Evolutionary conservation across 2,797 vertebrate species (phyloP), one percentile per base, ranked within the genome.

Genomic region (Monodelphis domestica): DNA sequence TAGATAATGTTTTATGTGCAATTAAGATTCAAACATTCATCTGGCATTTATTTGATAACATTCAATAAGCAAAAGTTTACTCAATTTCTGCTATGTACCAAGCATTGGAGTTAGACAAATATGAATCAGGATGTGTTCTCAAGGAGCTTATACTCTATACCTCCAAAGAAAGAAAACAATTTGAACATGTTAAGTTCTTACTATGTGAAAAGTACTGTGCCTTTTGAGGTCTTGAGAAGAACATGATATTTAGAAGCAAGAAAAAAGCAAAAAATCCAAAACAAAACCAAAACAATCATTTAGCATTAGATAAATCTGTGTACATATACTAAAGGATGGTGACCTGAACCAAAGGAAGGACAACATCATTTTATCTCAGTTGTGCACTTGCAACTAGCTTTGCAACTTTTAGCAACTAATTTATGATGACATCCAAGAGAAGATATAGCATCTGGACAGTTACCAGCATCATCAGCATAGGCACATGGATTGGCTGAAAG

Each of bases 401-500:
- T 95, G 89, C 96, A 97, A 9, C 92, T 57, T 0, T 11, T 0
- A 38, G 17, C 4, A 51, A 91, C 51, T 5, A 89, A 9, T 12
- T 3, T 12, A 33, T 84, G 52, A 0, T 1, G 28, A 15, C 96
- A 96, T 89, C 70, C 90, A 2, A 33, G 9, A 57, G 0, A 0
- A 28, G 0, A 1, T 26, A 51, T 45, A n/a, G 38, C 45, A 30
- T 0, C 4, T 0, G 55, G 2, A 90, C 93, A 96, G 45, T 96
- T 51, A 5, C 0, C 56, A 38, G 12, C 33, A 84, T 95, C 95
- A 90, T 97, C 91, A 2, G 88, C 92, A 70, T 93, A 94, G n/a
- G 28, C 0, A 26, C 97, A 97, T 28, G 95, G 94, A 50, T 97
- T 96, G 1, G 93, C 96, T 97, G 95, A 9, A 97, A 94, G 87